phyloP scores from a whole-genome alignment of 1,140 invertebrate species.

The Drosophila repleta region DNA sequence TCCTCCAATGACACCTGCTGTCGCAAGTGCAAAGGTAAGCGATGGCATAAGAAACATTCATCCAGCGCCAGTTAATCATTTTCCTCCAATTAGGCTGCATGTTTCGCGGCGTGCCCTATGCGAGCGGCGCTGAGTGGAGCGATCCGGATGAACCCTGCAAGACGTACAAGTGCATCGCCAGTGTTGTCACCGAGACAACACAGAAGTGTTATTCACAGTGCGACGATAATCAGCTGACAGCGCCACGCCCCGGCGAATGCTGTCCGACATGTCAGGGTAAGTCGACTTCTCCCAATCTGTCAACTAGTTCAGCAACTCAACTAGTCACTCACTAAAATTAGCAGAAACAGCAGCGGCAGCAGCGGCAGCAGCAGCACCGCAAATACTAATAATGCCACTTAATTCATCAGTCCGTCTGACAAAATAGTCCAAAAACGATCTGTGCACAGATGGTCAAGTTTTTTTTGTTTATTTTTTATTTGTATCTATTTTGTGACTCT shows the following conservation, averaged over 20 bases:
- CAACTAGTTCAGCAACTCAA: conserved; percentile 26
- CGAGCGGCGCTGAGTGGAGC: conserved; percentile 91
- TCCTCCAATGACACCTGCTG: conserved; percentile 87
- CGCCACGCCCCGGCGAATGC: conserved; percentile 90
- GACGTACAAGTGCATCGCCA: conserved; percentile 90
- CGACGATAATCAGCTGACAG: conserved; percentile 87
- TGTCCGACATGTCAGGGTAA: conserved; percentile 92
- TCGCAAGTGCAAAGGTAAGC: conserved; percentile 88
- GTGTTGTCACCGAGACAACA: conserved; percentile 91
- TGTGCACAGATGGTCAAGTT: conserved; percentile 48
- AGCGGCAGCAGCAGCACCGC: conserved; percentile 24
- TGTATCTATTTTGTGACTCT: conserved; percentile 59
- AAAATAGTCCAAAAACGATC: conserved; percentile 54
- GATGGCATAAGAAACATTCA: not conserved
- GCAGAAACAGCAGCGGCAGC: conserved; percentile 9
- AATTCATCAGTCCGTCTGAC: conserved; percentile 51
- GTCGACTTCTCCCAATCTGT: conserved; percentile 38
- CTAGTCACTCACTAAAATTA: conserved; percentile 72
- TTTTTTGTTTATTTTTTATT: conserved; percentile 18
- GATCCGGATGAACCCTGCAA: conserved; percentile 89
- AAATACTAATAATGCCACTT: conserved; percentile 58
- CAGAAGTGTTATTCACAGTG: conserved; percentile 93
- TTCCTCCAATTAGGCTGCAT: conserved; percentile 88
- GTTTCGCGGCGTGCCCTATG: conserved; percentile 88
- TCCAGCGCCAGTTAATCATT: not conserved